Percentiles rank a stretch among this genome's conserved stretches.
phyloP scores from a whole-genome alignment of 1,140 invertebrate genomes.

The Caerostris extrusa region DNA sequence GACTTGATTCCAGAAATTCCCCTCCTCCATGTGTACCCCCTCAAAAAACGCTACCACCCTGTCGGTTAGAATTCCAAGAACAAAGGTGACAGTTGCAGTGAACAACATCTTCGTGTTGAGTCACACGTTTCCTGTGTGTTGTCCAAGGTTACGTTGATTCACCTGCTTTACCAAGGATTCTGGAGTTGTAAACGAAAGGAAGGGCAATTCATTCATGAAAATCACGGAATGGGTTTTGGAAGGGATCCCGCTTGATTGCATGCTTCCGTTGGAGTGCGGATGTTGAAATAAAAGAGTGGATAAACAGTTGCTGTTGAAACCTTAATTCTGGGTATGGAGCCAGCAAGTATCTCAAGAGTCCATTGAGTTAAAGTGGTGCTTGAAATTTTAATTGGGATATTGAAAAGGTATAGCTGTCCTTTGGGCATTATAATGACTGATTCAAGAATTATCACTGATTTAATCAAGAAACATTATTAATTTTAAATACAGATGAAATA shows the following conservation, averaged over 20 bases:
- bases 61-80: slow-evolving; percentile 12
- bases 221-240: neutral
- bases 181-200: neutral
- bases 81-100: neutral
- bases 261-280: neutral
- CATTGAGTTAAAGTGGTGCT: no score
- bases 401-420: no score
- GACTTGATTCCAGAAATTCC: neutral
- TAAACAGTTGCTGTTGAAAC: neutral
- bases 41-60: no score
- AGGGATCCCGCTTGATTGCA: neutral
- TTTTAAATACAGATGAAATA: no score
- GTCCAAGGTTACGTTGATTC: slow-evolving; percentile 15
- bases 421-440: no score
- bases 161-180: neutral
- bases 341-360: no score
- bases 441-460: no score
- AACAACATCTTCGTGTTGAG: slow-evolving; percentile 26
- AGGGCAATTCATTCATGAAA: slow-evolving; percentile 16
- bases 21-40: neutral
- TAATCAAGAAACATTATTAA: no score
- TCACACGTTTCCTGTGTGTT: slow-evolving; percentile 27
- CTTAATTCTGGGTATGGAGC: neutral
- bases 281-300: neutral
- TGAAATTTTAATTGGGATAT: no score